Conservation (phyloP, 2,888 invertebrate genomes). For the Xanthostigma xanthostigma region DNA sequence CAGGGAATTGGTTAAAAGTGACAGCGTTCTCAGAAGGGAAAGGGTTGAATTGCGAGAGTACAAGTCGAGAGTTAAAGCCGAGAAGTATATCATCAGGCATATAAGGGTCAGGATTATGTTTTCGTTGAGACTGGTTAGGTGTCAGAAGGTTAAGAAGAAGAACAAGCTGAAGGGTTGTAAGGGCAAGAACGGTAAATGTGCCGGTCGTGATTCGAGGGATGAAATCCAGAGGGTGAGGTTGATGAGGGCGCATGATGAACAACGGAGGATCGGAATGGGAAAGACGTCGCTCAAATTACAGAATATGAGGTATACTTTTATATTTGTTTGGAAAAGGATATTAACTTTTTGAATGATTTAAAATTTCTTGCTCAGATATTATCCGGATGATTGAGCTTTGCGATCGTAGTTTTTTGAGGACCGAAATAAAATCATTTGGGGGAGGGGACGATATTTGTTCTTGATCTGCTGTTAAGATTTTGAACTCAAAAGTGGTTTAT, state of each 20-base stretch:
- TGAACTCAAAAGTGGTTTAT: no score
- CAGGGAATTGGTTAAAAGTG: no score
- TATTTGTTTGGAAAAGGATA: not conserved
- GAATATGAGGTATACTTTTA: slow-evolving; percentile 26
- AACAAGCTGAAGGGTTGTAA: not conserved
- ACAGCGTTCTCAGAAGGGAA: not conserved
- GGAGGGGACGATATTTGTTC: no score
- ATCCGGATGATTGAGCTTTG: not conserved
- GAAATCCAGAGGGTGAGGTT: slow-evolving; percentile 6
- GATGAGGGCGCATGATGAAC: slow-evolving; percentile 23
- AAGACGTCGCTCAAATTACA: slow-evolving; percentile 27
- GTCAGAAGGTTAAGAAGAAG: slow-evolving; percentile 24
- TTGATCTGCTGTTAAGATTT: no score
- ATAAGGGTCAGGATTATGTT: slow-evolving; percentile 51
- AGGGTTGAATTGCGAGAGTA: slow-evolving; percentile 1
- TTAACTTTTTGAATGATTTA: not conserved
- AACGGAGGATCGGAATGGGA: slow-evolving; percentile 27
- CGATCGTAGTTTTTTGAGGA: no score
- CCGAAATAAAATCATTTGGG: no score
- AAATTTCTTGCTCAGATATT: not conserved
- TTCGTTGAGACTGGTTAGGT: slow-evolving; percentile 43
- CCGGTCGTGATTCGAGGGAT: not conserved
- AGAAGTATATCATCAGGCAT: slow-evolving; percentile 45
- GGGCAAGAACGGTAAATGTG: not conserved
- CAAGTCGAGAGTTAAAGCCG: slow-evolving; percentile 26